phyloP scores from a whole-genome alignment of 2,797 vertebrate genomes.

The Mormyrops boulengeri region DNA sequence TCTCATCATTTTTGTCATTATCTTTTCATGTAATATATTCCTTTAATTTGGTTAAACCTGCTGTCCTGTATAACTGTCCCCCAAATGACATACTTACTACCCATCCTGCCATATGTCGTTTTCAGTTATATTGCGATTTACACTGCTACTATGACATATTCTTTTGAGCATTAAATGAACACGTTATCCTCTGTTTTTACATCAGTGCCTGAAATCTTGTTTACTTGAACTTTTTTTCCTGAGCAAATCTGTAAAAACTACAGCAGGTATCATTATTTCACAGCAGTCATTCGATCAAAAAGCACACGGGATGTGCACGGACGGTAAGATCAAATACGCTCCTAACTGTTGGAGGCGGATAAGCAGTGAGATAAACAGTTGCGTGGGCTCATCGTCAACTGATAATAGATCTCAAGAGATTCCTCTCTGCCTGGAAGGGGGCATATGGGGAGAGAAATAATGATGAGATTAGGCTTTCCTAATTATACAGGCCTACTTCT shows the following conservation, averaged over 20 bases:
- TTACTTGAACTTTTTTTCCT: background rate
- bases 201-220: background rate
- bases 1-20: background rate
- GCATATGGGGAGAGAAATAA: constrained; percentile 30
- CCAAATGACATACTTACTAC: background rate
- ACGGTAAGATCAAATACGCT: constrained; percentile 16
- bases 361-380: constrained; percentile 23
- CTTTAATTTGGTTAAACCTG: background rate
- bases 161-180: background rate
- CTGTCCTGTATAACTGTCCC: background rate
- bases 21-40: background rate
- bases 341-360: constrained; percentile 14
- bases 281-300: background rate
- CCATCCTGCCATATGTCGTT: background rate
- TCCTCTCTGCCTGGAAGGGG: constrained; percentile 24
- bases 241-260: background rate
- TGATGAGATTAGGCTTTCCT: constrained; percentile 37
- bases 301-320: background rate
- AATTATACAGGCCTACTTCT: constrained; percentile 36
- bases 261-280: background rate
- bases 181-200: background rate
- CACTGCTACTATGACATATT: background rate
- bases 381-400: constrained; percentile 17
- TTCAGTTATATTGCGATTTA: background rate
- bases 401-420: constrained; percentile 28